Evolutionary conservation across 2,888 invertebrate genomes (phyloP).

Genomic region (Lycophotia porphyrea): DNA sequence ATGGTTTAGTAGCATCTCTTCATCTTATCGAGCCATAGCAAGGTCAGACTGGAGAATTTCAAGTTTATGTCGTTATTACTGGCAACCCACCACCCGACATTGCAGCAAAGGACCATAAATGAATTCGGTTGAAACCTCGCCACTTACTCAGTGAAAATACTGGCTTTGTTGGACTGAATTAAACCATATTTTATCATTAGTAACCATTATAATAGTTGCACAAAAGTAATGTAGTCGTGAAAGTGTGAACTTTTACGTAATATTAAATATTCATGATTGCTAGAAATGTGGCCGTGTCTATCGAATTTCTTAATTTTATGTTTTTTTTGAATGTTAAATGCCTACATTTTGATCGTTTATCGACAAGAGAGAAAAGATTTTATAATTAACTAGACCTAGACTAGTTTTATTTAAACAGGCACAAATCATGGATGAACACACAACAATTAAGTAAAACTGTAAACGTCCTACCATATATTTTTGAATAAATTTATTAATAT

Average conservation of each 20-base stretch:
- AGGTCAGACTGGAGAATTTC: slow-evolving; percentile 39
- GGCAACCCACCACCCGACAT: slow-evolving; percentile 31
- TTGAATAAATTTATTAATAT: too few species aligned
- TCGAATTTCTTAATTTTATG: not conserved
- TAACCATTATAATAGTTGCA: slow-evolving; percentile 17
- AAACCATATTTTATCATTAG: slow-evolving; percentile 43
- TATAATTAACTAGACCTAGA: not conserved
- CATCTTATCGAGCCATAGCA: slow-evolving; percentile 17
- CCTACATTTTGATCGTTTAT: not conserved
- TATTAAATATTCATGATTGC: slow-evolving; percentile 7
- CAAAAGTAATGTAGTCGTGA: slow-evolving; percentile 24
- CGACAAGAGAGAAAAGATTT: not conserved
- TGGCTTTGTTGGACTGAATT: slow-evolving; percentile 36
- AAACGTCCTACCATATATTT: too few species aligned
- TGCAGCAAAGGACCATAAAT: slow-evolving; percentile 54
- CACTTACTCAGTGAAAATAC: slow-evolving; percentile 30
- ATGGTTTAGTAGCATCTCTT: slow-evolving; percentile 7
- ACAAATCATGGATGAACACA: too few species aligned
- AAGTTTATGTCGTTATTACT: slow-evolving; percentile 51
- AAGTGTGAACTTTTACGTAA: slow-evolving; percentile 18
- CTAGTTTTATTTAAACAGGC: slow-evolving; percentile 7
- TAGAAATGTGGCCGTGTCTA: slow-evolving; percentile 8
- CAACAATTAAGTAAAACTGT: too few species aligned
- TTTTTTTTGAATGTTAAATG: not conserved
- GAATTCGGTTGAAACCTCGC: slow-evolving; percentile 43